Base-by-base conservation (phyloP, 35 echinoderm and acorn worm species). In the Ophioderma brevispina region DNA sequence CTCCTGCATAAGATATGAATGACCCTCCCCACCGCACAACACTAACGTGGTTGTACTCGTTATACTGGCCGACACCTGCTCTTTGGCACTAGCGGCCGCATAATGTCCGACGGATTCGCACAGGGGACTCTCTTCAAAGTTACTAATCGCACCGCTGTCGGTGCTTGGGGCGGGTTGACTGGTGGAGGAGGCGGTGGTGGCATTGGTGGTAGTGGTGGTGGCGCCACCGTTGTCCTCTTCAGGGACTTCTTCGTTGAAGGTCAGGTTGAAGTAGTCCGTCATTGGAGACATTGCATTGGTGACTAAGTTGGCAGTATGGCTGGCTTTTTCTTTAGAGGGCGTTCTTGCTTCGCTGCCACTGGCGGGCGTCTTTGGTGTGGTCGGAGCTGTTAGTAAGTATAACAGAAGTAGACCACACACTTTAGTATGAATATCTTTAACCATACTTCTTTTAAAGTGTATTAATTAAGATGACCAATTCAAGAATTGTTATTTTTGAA, bases 261-360 rank as follows among this genome's bases (percentile, higher is more conserved):
- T 92, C 31, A 99, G 79, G 33, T 82, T 90, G 87, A 99, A 92
- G 82, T 95, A 95, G 46, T 99, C 97, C 31, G 88, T 92, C 96
- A 98, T 98, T 0, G 96, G 96, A 18, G 96, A 98, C 96, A 98
- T 98, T 40, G 96, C 92, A 0, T 89, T 87, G 35, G 89, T 94
- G 84, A 97, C 92, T 13, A 87, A 89, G 33, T 98, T 91, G 0
- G 92, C 77, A 0, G 92, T 84, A 21, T 98, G 92, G n/a, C 88
- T 52, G 39, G 92, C 78, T 59, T 98, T 98, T 63, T 49, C 75
- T 1, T 80, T 70, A 28, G 90, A 84, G 6, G 90, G 90, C 0
- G 81, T 91, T 70, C 43, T 52, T 31, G 83, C 83, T 13, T 85
- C 83, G 8, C 23, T 63, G 15, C 49, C 33, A 15, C 49, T 85